Evolutionary conservation across 1,140 invertebrate genomes (phyloP).

Genomic region (Heterodera carotae): DNA sequence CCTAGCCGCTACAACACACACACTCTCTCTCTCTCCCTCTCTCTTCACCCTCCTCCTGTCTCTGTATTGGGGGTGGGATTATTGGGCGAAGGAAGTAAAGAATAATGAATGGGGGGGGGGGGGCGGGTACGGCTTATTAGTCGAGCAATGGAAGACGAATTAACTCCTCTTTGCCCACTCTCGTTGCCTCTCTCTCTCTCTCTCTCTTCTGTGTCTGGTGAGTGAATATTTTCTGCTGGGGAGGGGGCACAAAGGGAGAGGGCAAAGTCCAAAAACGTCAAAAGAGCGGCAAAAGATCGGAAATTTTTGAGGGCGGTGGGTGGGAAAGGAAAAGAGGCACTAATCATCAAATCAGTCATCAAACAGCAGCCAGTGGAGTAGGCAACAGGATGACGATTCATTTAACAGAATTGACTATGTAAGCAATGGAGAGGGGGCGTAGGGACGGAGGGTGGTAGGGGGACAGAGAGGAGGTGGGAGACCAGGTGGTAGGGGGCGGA

Average conservation of each 20-base stretch:
- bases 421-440: too few species aligned
- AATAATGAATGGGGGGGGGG: neutral
- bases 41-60: neutral
- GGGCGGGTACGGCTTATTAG: too few species aligned
- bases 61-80: neutral
- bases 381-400: too few species aligned
- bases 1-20: neutral
- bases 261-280: constrained; percentile 36
- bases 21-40: neutral
- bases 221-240: neutral
- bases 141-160: too few species aligned
- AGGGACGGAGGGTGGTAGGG: too few species aligned
- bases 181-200: neutral
- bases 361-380: too few species aligned
- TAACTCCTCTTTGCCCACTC: too few species aligned
- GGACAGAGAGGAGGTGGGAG: neutral
- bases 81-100: too few species aligned
- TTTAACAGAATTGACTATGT: too few species aligned
- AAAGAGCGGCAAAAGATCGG: constrained; percentile 10
- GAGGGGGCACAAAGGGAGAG: neutral
- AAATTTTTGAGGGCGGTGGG: neutral
- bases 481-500: neutral
- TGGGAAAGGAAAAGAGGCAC: neutral
- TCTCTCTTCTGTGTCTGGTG: neutral
- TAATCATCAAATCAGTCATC: too few species aligned